These are phyloP conservation scores for Ancistrus triradiatus DNA, from an alignment of 2,113 vertebrate species.

Conservation along the genomic window DNA sequence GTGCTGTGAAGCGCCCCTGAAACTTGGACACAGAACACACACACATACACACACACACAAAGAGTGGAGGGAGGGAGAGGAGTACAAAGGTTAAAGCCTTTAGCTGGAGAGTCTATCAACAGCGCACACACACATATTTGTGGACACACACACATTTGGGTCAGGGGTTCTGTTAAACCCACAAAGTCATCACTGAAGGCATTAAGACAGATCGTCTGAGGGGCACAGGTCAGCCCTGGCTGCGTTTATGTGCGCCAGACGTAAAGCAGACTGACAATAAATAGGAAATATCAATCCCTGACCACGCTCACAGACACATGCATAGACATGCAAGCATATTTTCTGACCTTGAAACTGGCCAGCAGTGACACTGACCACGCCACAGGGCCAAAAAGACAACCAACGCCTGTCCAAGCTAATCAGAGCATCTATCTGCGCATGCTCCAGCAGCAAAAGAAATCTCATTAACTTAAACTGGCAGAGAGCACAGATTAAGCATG, in stretches of 20 bases:
- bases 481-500: not conserved
- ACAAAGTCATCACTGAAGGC: slow-evolving; percentile 11
- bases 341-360: not conserved
- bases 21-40: not conserved
- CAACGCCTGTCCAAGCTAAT: not conserved
- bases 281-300: not conserved
- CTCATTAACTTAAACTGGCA: not conserved
- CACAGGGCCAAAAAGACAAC: not conserved
- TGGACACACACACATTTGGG: slow-evolving; percentile 10
- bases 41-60: not conserved
- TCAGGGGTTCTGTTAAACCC: slow-evolving; percentile 30
- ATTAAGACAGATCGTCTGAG: slow-evolving; percentile 16
- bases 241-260: not conserved
- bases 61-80: not conserved
- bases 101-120: slow-evolving; percentile 7
- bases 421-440: too few species aligned
- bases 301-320: not conserved
- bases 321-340: not conserved
- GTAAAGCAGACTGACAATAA: not conserved
- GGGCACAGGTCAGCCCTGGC: slow-evolving; percentile 15
- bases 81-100: slow-evolving; percentile 20
- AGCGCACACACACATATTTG: not conserved
- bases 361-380: not conserved
- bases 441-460: not conserved
- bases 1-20: slow-evolving; percentile 3